Percentiles rank a stretch among this genome's conserved stretches.
Conservation (phyloP, 2,888 invertebrate species). For the Apamea anceps region DNA sequence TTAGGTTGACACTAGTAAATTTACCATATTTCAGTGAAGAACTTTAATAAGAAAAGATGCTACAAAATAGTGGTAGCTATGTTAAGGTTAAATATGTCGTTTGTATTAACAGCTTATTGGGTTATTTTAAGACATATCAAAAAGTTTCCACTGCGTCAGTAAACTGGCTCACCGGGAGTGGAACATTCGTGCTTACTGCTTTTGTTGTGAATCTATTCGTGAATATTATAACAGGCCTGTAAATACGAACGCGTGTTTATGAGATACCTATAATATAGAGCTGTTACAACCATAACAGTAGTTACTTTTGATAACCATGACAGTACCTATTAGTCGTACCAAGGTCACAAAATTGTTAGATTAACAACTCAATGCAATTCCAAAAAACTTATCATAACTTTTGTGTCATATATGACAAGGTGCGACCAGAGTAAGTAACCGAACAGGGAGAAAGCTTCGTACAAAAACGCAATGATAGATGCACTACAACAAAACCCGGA, state of each 20-base stretch:
- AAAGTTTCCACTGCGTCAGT: slow-evolving; percentile 8
- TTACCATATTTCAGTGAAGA: not conserved
- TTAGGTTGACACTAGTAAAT: not conserved
- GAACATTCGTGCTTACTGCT: not conserved
- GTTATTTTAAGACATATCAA: not conserved
- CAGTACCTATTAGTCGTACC: too few species aligned
- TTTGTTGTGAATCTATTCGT: not conserved
- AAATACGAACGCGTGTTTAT: too few species aligned
- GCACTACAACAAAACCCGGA: too few species aligned
- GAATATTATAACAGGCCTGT: too few species aligned
- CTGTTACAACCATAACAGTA: too few species aligned
- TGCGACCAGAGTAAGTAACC: too few species aligned
- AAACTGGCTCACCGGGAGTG: not conserved
- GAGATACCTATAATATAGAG: too few species aligned
- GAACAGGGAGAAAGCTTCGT: not conserved
- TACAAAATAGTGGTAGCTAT: not conserved
- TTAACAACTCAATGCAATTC: too few species aligned
- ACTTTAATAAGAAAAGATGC: not conserved
- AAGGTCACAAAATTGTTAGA: too few species aligned
- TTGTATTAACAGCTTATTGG: not conserved
- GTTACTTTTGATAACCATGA: too few species aligned
- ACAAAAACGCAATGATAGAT: not conserved
- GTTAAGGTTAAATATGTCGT: not conserved
- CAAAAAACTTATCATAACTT: too few species aligned
- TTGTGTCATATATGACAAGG: too few species aligned